Evolutionary conservation across 1,140 invertebrate species (phyloP), one percentile per base, ranked within the genome.

Genomic region (Idris sp.): DNA sequence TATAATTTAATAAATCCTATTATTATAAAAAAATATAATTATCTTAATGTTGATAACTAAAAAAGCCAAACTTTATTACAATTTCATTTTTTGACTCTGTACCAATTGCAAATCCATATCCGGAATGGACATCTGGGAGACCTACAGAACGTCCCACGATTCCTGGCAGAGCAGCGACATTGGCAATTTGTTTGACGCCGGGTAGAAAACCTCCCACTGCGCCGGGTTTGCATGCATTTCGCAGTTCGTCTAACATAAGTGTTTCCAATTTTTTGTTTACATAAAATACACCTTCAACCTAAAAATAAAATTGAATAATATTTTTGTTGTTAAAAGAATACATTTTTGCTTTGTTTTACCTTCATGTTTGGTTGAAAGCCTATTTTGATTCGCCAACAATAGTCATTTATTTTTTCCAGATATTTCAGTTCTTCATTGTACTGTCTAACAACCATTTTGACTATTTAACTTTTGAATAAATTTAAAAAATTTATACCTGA

Each of bases 281-380:
- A 89, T 98, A 99, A 88, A 99, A 99, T 9, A 97, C 89, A 19
- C 98, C 98, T 89, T 99, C 98, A 6, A 99, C 94, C 93, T 95
- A 65, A 11, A 33, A 35, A 28, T 35, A 35, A 6, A 25, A 4
- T 30, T 6, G 5, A 30, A 2, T 2, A 30, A 6, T 30, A 30
- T 30, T 9, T 9, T 9, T 6, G 28, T 22, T n/a, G n/a, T n/a
- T n/a, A n/a, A n/a, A n/a, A n/a, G n/a, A n/a, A n/a, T n/a, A n/a
- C n/a, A n/a, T n/a, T n/a, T n/a, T n/a, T n/a, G n/a, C n/a, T n/a
- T n/a, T n/a, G n/a, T n/a, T n/a, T n/a, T n/a, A 95, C 98, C 81
- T 98, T 99, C 98, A 99, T 99, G 78, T 99, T 99, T 1, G 97
- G 97, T 77, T 99, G 98, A 88, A 99, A 99, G 3, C 97, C 98